phyloP scores from a whole-genome alignment of 2,113 vertebrate genomes.

The Pterocles gutturalis region DNA sequence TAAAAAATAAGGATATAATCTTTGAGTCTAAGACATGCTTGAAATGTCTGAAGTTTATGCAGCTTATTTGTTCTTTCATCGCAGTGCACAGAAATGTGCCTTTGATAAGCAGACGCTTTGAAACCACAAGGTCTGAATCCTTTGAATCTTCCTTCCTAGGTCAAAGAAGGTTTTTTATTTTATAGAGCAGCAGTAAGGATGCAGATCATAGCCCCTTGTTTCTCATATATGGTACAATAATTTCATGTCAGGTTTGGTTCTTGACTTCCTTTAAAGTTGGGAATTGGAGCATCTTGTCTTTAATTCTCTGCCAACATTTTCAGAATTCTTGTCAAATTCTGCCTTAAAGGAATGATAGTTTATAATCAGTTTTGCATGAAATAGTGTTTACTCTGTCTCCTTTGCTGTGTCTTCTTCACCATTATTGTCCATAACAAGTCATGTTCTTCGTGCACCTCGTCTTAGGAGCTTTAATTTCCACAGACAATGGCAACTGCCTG shows the following conservation, averaged over 20 bases:
- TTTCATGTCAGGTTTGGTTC: not conserved
- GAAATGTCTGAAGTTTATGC: not conserved
- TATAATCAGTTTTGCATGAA: not conserved
- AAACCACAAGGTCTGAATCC: not conserved
- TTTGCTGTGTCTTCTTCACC: not conserved
- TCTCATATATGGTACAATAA: not conserved
- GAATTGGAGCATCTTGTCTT: constrained; percentile 9
- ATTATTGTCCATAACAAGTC: not conserved
- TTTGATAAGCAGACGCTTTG: constrained; percentile 20
- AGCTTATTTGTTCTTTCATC: not conserved
- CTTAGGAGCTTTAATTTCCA: not conserved
- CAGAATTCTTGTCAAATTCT: not conserved
- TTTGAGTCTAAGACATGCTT: not conserved
- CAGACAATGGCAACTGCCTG: not conserved
- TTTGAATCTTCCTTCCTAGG: not conserved
- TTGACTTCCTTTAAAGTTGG: not conserved
- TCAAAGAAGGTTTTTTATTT: not conserved
- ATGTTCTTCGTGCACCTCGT: not conserved
- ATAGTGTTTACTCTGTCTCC: not conserved
- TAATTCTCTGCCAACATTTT: not conserved
- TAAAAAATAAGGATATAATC: not conserved
- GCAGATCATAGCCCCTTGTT: not conserved
- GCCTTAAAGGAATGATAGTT: not conserved
- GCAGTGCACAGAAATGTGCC: not conserved
- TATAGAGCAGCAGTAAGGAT: not conserved